Evolutionary conservation across 2,113 vertebrate genomes (phyloP), one percentile per base, ranked within the genome.

Genomic region (Typhlomys cinereus): DNA sequence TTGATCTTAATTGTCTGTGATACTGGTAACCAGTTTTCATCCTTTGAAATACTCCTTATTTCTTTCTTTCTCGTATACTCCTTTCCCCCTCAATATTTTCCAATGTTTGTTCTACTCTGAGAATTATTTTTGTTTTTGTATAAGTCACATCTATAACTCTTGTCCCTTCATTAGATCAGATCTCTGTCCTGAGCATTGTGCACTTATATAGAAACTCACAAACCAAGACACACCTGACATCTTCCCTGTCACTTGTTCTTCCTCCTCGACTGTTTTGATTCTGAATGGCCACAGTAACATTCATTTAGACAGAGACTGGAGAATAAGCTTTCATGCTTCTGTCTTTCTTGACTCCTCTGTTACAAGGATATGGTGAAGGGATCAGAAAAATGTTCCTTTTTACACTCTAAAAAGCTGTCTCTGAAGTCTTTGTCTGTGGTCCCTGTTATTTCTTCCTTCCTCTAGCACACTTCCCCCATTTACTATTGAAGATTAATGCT

Each of bases 81-180:
- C 34, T 31, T 84, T 59, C n/a, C 7, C 7, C 46, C 67, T 79
- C 4, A 9, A 5, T 70, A 31, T 52, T 76, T 52, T 34, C 46
- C 2, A 44, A 25, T 18, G 9, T 80, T 89, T 18, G 9, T 80
- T 89, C 70, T 92, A 15, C 85, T 94, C 79, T 90, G 76, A 88
- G 39, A 25, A 27, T 4, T 29, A 81, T 59, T 17, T 57, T 64
- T 71, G 36, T 7, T 87, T 15, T 59, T 48, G 15, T 41, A 13
- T 73, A 57, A 91, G 48, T 82, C 70, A 71, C 12, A n/a, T 31
- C 82, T 85, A 27, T 14, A 20, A 85, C 48, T 48, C 75, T 50
- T 14, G 61, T 27, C 25, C 59, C 31, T 50, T 80, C 23, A 9
- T 90, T 15, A 44, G 39, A 57, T 12, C 25, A 27, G 86, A 83